Evolutionary conservation across 2,797 vertebrate genomes (phyloP).

Genomic region (Amblyopsis hoosieri): DNA sequence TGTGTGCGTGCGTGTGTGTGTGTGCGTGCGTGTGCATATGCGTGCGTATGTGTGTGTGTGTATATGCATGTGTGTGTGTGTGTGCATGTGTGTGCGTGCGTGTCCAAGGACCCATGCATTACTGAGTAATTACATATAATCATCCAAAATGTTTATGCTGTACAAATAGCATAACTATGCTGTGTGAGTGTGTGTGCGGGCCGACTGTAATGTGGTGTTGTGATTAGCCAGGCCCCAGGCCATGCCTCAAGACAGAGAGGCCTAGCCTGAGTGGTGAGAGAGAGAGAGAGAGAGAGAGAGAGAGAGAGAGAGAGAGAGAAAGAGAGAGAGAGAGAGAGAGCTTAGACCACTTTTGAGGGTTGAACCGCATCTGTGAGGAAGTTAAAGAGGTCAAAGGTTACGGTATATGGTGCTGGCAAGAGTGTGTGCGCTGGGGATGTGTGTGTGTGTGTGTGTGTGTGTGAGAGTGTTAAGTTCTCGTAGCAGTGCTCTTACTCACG

Average conservation of each 20-base stretch:
- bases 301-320: background rate
- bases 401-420: constrained; percentile 27
- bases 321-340: constrained; percentile 6
- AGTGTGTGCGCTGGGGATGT: background rate
- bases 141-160: constrained; percentile 72
- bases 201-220: constrained; percentile 17
- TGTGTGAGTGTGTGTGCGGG: constrained; percentile 49
- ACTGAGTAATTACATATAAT: constrained; percentile 72
- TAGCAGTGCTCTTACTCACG: constrained; percentile 36
- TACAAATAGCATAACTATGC: constrained; percentile 65
- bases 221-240: constrained; percentile 45
- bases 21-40: background rate
- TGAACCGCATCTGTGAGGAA: constrained; percentile 58
- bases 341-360: constrained; percentile 52
- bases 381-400: constrained; percentile 55
- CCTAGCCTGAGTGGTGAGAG: background rate
- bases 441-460: no score
- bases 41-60: background rate
- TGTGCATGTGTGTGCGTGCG: constrained; percentile 27
- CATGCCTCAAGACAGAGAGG: constrained; percentile 17
- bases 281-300: background rate
- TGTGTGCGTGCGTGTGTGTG: no score
- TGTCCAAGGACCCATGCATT: constrained; percentile 42
- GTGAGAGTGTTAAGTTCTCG: background rate
- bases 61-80: background rate